These are phyloP conservation scores for Drosophila pseudotakahashii DNA, from an alignment of 2,888 invertebrate genomes.

Conservation along the genomic window DNA sequence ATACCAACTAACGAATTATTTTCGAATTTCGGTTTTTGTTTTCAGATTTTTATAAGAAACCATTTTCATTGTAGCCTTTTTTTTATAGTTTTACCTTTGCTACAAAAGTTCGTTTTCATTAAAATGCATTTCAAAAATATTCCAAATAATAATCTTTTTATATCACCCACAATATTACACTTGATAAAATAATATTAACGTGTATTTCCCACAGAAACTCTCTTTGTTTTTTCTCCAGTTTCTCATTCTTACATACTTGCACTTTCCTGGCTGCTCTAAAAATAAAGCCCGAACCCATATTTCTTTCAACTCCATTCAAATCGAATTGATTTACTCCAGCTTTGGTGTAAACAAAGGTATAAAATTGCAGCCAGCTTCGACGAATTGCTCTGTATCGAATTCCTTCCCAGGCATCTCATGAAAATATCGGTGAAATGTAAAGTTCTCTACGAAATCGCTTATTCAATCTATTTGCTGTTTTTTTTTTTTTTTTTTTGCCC, in stretches of 20 bases:
- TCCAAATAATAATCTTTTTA: too few species aligned
- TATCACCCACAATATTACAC: too few species aligned
- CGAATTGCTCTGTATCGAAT: conserved; percentile 6
- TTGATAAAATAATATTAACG: too few species aligned
- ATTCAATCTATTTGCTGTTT: conserved; percentile 10
- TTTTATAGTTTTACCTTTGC: too few species aligned
- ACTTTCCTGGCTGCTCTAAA: conserved; percentile 31
- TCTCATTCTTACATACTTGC: background rate
- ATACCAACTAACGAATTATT: too few species aligned
- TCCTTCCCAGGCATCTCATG: conserved; percentile 1
- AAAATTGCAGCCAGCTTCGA: conserved; percentile 5
- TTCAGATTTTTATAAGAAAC: too few species aligned
- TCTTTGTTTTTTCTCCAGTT: background rate
- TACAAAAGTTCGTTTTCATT: too few species aligned
- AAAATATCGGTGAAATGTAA: conserved; percentile 13
- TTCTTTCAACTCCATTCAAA: conserved; percentile 58
- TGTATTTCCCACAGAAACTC: background rate
- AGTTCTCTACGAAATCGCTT: conserved; percentile 11
- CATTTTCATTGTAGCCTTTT: too few species aligned
- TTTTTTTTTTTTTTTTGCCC: background rate
- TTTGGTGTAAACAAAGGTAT: conserved; percentile 50
- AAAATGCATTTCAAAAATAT: too few species aligned
- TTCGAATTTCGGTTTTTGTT: too few species aligned
- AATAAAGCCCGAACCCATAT: conserved; percentile 45
- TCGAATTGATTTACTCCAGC: conserved; percentile 34